Percentiles rank a stretch among this genome's conserved stretches.
phyloP scores from a whole-genome alignment of 1,140 invertebrate species.

The Andrena cerasifolii region DNA sequence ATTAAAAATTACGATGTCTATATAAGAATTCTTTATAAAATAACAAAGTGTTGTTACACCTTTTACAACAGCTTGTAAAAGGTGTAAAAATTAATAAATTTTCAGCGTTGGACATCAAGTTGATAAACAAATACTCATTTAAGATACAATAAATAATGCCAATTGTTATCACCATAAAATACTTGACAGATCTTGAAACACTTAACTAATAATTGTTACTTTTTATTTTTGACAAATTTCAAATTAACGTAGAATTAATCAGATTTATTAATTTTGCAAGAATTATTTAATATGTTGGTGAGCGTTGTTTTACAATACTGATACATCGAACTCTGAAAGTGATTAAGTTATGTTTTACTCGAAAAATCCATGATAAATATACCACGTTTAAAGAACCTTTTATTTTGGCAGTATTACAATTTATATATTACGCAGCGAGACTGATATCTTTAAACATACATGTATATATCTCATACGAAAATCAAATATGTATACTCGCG shows the following conservation, averaged over 20 bases:
- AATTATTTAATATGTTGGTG: background rate
- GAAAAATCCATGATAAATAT: background rate
- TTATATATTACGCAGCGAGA: background rate
- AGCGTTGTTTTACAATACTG: background rate
- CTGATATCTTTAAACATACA: background rate
- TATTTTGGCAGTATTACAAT: slow-evolving; percentile 3
- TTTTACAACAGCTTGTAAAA: background rate
- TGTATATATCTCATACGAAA: background rate
- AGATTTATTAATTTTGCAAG: background rate
- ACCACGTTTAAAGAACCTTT: background rate
- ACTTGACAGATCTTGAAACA: too few species aligned
- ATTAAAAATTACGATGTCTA: background rate
- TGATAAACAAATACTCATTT: background rate
- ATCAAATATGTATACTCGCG: background rate
- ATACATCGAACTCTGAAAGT: background rate
- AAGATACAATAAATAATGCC: background rate
- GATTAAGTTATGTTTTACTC: background rate
- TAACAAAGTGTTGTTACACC: background rate
- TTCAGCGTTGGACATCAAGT: background rate
- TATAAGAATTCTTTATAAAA: background rate
- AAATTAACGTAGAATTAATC: too few species aligned
- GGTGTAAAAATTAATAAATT: background rate
- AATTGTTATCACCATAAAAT: background rate
- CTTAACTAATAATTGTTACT: background rate
- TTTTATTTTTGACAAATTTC: background rate